Evolutionary conservation across 2,888 invertebrate genomes (phyloP), one percentile per base, ranked within the genome.

Genomic region (Ochlodes sylvanus): DNA sequence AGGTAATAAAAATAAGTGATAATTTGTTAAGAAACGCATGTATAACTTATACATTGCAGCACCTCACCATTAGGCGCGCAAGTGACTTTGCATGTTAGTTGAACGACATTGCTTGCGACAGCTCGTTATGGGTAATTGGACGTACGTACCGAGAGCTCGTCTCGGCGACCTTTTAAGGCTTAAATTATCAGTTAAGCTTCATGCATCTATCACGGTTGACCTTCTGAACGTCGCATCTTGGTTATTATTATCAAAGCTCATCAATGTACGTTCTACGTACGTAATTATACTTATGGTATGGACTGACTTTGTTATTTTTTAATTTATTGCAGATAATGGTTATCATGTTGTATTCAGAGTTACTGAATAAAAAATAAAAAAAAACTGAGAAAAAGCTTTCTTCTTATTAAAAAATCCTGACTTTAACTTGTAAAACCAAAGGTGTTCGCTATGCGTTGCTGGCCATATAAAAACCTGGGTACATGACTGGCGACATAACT

Each of bases 121-220:
- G 73, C 71, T 79, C 76, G 76, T 77, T 79, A 79, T 70, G 74
- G 72, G 76, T 83, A 82, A 84, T 83, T 84, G 82, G 78, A 77
- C 72, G 71, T 69, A 47, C 44, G 54, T 54, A 27, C 54, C 19
- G 54, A 34, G 41, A 19, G 62, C 27, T 41, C 50, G 68, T 68
- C 67, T 67, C 50, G 19, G 60, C 62, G 72, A 70, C 69, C 72
- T 72, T 71, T 71, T 70, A 63, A 63, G 66, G 66, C 19, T 69
- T 63, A 65, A 65, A 62, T 65, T 72, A 68, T 71, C 68, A 68
- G 67, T 69, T 56, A 69, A 68, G 70, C 69, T 69, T 63, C 61
- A 66, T 56, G 47, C 67, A 64, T 70, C 68, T 68, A 66, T 63
- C 60, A 71, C 63, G 63, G 64, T 66, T 70, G 67, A 70, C 71